Evolutionary conservation across 2,797 vertebrate genomes (phyloP).

Genomic region (Lemur catta): DNA sequence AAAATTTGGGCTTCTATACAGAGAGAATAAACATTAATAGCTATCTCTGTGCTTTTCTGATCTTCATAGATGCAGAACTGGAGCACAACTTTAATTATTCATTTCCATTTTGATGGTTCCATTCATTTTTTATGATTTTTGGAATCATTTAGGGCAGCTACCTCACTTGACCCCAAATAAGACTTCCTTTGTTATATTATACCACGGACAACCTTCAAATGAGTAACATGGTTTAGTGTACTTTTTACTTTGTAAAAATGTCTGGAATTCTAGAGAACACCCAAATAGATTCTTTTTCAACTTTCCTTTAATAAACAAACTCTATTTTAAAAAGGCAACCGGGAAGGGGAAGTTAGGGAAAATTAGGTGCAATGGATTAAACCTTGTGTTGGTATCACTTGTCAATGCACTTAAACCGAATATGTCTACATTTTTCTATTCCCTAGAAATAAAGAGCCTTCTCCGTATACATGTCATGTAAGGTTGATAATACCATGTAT

Average conservation of each 20-base stretch:
- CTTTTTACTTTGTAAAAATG: constrained; percentile 3
- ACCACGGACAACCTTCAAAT: constrained; percentile 12
- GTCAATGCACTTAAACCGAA: neutral
- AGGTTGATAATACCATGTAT: neutral
- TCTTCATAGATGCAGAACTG: constrained; percentile 32
- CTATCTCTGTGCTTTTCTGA: neutral
- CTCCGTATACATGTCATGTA: neutral
- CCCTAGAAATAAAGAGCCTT: neutral
- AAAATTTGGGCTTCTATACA: neutral
- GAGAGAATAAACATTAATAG: constrained; percentile 24
- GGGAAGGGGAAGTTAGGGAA: neutral
- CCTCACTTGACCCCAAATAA: neutral
- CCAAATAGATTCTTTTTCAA: neutral
- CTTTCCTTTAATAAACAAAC: neutral
- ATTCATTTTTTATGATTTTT: constrained; percentile 65
- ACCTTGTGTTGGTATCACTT: neutral
- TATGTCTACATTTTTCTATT: neutral
- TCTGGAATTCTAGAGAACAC: neutral
- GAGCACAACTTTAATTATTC: constrained; percentile 60
- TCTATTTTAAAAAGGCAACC: neutral
- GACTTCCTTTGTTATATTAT: neutral
- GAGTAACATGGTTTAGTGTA: neutral
- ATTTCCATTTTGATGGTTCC: constrained; percentile 44
- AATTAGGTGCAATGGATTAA: neutral
- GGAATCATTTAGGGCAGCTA: constrained; percentile 24